Evolutionary conservation across 1,140 invertebrate species (phyloP).

Genomic region (Zaprionus camerounensis): DNA sequence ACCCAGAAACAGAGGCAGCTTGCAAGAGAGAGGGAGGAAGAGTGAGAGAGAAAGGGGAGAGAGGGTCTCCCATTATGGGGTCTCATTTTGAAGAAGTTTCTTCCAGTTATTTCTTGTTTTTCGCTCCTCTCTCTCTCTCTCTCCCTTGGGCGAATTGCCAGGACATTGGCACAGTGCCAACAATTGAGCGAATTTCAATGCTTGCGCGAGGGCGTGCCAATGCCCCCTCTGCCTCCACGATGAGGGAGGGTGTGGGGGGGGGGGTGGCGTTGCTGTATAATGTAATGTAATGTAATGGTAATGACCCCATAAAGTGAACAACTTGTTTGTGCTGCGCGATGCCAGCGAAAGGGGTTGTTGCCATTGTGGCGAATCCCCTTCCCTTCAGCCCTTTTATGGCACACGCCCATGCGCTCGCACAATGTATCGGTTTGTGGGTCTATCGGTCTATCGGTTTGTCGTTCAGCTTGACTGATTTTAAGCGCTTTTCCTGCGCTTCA

Average conservation of each 20-base stretch:
- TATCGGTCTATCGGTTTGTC: constrained; percentile 48
- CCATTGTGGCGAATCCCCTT: constrained; percentile 56
- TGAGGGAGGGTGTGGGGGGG: too few relatives aligned
- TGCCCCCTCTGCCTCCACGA: background rate
- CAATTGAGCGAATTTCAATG: constrained; percentile 82
- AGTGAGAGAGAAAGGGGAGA: background rate
- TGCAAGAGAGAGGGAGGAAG: too few relatives aligned
- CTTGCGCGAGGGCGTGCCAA: constrained; percentile 45
- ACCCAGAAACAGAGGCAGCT: constrained; percentile 49
- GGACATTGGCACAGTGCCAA: constrained; percentile 69
- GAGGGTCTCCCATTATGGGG: constrained; percentile 32
- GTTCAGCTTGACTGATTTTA: constrained; percentile 43
- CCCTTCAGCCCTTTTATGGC: constrained; percentile 10
- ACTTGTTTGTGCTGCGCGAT: constrained; percentile 71
- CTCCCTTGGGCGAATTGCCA: constrained; percentile 14
- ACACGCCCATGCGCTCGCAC: constrained; percentile 34
- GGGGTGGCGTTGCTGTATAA: background rate
- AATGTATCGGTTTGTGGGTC: constrained; percentile 46
- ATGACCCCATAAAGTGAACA: constrained; percentile 82
- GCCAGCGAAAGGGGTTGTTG: constrained; percentile 64
- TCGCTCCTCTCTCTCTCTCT: background rate
- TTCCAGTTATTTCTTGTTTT: background rate
- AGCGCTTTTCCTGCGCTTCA: constrained; percentile 24
- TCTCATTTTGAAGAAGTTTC: constrained; percentile 36
- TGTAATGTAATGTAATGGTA: constrained; percentile 75